These are phyloP conservation scores for Alviniconcha marisindica DNA, from an alignment of 1,140 invertebrate genomes.

Conservation along the genomic window DNA sequence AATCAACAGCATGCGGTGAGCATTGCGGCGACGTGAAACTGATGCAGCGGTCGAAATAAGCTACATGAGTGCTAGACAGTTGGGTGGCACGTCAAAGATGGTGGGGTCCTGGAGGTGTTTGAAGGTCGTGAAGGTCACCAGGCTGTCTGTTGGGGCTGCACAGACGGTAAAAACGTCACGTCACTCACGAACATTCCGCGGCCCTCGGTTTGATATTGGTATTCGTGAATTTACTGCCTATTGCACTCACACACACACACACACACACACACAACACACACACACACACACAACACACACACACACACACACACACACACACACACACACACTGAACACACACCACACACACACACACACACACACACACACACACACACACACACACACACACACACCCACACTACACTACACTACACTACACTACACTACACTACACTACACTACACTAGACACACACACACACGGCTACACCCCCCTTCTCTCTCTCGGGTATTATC, in stretches of 20 bases:
- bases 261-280: neutral
- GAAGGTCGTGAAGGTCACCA: conserved; percentile 28
- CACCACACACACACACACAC: neutral
- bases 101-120: conserved; percentile 21
- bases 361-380: neutral
- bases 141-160: neutral
- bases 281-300: neutral
- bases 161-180: neutral
- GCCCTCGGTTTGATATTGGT: neutral
- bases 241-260: neutral
- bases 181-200: neutral
- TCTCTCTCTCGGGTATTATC: too few relatives aligned
- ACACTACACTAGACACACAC: neutral
- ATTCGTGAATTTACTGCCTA: neutral
- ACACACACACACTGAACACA: neutral
- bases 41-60: too few relatives aligned
- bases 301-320: neutral
- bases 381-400: neutral
- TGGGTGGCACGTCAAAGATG: conserved; percentile 25
- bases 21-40: too few relatives aligned
- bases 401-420: neutral
- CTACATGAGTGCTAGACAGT: neutral
- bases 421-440: too few relatives aligned
- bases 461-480: neutral
- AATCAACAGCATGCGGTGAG: too few relatives aligned